Evolutionary conservation across 92 coral and sea anemone genomes (phyloP).

Genomic region (Epizoanthus rinbou): DNA sequence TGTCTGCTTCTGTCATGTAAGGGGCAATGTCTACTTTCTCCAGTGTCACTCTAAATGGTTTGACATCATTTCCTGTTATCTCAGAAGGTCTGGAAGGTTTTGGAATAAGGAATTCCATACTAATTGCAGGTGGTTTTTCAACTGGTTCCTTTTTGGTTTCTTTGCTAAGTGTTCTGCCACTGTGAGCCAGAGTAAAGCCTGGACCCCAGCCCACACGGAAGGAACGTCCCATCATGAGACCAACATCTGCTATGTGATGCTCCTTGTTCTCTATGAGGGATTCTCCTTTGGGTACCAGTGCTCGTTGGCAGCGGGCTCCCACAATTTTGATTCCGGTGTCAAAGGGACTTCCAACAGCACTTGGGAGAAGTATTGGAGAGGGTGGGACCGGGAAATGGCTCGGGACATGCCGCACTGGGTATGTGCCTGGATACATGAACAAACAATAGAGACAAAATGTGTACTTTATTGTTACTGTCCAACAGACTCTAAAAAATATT

Average conservation of each 20-base stretch:
- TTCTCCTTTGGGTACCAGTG: slow-evolving; percentile 80
- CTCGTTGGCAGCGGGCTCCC: slow-evolving; percentile 82
- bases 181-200: slow-evolving; percentile 79
- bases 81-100: slow-evolving; percentile 61
- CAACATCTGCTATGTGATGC: slow-evolving; percentile 81
- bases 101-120: slow-evolving; percentile 66
- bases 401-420: slow-evolving; percentile 58
- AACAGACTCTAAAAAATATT: too few species aligned
- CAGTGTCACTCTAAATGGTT: slow-evolving; percentile 70
- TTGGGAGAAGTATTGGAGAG: slow-evolving; percentile 89
- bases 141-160: slow-evolving; percentile 40
- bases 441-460: background rate
- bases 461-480: background rate
- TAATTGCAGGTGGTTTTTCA: slow-evolving; percentile 48
- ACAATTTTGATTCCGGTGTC: slow-evolving; percentile 89
- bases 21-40: slow-evolving; percentile 74
- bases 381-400: slow-evolving; percentile 62
- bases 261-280: slow-evolving; percentile 79
- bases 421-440: slow-evolving; percentile 44
- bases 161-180: slow-evolving; percentile 67
- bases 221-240: slow-evolving; percentile 96
- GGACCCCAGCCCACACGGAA: slow-evolving; percentile 99
- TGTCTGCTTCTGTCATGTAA: slow-evolving; percentile 50
- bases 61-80: slow-evolving; percentile 32
- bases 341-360: slow-evolving; percentile 90